Evolutionary conservation across 2,113 vertebrate species (phyloP).

Genomic region (Saccopteryx bilineata): DNA sequence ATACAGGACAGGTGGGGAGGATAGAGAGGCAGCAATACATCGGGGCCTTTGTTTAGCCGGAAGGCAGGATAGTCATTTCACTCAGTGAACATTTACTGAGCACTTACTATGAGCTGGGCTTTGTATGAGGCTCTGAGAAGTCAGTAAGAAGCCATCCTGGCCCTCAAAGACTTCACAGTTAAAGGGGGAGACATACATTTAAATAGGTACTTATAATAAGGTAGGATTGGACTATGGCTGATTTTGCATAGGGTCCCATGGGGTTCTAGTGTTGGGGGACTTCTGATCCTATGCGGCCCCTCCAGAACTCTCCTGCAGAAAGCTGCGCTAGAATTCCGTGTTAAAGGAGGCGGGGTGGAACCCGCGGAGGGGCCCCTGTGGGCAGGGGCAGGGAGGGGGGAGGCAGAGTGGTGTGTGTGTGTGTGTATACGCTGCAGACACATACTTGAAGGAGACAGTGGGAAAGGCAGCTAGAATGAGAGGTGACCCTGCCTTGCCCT

Average conservation of each 20-base stretch:
- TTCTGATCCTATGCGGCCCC: neutral
- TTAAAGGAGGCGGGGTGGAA: neutral
- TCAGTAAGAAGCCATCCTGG: neutral
- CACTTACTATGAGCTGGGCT: neutral
- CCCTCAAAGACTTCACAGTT: neutral
- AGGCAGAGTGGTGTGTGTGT: neutral
- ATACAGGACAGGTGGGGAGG: fast-evolving
- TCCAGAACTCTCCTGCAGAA: neutral
- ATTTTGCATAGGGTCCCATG: neutral
- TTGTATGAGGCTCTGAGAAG: neutral
- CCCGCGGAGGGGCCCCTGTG: neutral
- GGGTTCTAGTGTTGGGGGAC: neutral
- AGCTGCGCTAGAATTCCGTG: neutral
- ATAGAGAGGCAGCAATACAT: neutral
- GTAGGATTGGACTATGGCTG: neutral
- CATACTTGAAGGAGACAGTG: neutral
- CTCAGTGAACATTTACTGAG: neutral
- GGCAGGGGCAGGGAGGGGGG: neutral
- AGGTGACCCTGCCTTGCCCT: neutral
- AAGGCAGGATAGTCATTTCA: neutral
- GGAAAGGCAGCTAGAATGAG: neutral
- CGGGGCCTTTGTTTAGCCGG: neutral
- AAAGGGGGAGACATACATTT: neutral
- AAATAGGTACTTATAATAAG: neutral
- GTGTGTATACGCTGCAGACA: neutral